phyloP scores from a whole-genome alignment of 2,797 vertebrate genomes.

The Microctenopoma stevenorrisi region DNA sequence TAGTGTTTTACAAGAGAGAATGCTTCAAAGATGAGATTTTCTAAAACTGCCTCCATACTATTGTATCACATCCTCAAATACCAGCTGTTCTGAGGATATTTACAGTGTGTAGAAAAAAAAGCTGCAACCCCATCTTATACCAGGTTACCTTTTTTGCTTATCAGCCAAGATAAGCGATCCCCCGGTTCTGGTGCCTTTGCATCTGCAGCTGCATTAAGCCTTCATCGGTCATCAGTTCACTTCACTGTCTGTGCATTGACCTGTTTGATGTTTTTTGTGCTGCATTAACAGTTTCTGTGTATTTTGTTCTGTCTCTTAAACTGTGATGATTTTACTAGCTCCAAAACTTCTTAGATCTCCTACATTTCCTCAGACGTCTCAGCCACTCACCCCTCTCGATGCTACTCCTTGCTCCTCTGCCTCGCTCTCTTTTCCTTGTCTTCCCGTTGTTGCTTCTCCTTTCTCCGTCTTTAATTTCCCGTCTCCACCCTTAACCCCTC shows the following conservation, averaged over 20 bases:
- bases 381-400: not conserved
- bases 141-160: slow-evolving; percentile 37
- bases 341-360: slow-evolving; percentile 53
- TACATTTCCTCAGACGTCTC: slow-evolving; percentile 29
- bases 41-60: not conserved
- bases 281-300: slow-evolving; percentile 43
- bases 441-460: slow-evolving; percentile 10
- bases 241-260: slow-evolving; percentile 30
- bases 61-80: too few species aligned
- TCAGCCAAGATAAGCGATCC: slow-evolving; percentile 44
- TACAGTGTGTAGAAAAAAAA: too few species aligned
- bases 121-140: too few species aligned
- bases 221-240: slow-evolving; percentile 31
- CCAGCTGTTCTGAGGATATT: not conserved
- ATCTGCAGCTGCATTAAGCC: slow-evolving; percentile 58
- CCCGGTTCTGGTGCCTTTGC: slow-evolving; percentile 24
- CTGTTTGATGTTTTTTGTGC: slow-evolving; percentile 37
- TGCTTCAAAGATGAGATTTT: not conserved
- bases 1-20: not conserved
- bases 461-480: slow-evolving; percentile 55
- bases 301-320: slow-evolving; percentile 59
- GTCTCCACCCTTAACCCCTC: slow-evolving; percentile 43
- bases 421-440: not conserved
- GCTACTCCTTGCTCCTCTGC: not conserved
- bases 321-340: slow-evolving; percentile 42